Evolutionary conservation across 2,113 vertebrate species (phyloP).

Genomic region (Cairina moschata): DNA sequence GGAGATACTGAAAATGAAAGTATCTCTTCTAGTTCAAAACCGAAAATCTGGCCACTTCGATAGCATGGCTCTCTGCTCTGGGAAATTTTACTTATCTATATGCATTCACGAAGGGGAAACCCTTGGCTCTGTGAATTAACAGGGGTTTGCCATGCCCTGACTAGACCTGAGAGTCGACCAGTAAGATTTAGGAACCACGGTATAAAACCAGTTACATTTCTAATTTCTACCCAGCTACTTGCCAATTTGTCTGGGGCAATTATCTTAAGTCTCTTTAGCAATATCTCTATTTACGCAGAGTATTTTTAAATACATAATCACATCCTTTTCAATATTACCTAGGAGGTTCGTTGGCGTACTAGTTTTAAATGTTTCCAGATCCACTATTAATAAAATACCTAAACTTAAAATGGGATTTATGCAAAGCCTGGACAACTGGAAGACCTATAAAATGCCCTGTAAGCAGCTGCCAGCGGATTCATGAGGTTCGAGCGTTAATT

Average conservation of each 20-base stretch:
- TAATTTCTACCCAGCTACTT: background rate
- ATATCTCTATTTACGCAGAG: background rate
- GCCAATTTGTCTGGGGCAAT: background rate
- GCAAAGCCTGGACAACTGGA: background rate
- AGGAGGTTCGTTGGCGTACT: background rate
- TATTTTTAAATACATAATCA: background rate
- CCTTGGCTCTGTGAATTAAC: background rate
- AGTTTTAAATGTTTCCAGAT: background rate
- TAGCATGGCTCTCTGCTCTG: background rate
- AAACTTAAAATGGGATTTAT: background rate
- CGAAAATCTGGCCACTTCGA: background rate
- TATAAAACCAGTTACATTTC: background rate
- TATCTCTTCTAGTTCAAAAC: slow-evolving; percentile 44
- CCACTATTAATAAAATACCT: slow-evolving; percentile 39
- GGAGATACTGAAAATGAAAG: slow-evolving; percentile 72
- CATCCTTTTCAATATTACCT: background rate
- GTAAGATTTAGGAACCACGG: background rate
- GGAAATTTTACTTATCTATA: slow-evolving; percentile 44
- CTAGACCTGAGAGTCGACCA: background rate
- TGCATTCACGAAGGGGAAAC: slow-evolving; percentile 37
- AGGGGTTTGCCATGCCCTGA: background rate
- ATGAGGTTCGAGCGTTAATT: background rate
- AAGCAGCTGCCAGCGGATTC: background rate
- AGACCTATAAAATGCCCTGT: background rate
- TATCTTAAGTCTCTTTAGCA: background rate